Evolutionary conservation across 2,113 vertebrate species (phyloP).

Genomic region (Telmatochromis brachygnathus): DNA sequence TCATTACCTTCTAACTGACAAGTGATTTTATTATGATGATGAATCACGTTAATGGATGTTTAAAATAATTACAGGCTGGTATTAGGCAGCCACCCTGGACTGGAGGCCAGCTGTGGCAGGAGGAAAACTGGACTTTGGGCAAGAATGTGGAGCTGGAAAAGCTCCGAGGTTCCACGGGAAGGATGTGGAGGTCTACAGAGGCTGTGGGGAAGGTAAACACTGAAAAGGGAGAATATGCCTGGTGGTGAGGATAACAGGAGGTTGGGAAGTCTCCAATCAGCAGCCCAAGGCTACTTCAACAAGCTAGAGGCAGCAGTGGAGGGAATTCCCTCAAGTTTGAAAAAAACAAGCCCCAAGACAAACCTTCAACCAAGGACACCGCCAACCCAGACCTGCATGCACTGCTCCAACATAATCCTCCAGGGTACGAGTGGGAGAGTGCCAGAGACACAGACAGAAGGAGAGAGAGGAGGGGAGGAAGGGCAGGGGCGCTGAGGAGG

Average conservation of each 20-base stretch:
- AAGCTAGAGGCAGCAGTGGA: not conserved
- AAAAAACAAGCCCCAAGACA: conserved; percentile 4
- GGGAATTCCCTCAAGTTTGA: conserved; percentile 13
- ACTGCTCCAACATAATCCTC: not conserved
- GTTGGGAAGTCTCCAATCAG: not conserved
- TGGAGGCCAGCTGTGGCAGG: not conserved
- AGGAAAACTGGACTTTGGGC: not conserved
- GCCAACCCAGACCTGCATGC: not conserved
- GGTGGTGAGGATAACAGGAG: not conserved
- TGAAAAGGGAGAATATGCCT: not conserved
- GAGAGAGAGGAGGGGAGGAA: not conserved
- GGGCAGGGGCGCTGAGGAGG: not conserved
- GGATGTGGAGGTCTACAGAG: not conserved
- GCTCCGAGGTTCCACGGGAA: not conserved
- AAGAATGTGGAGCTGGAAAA: not conserved
- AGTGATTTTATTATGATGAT: conserved; percentile 32
- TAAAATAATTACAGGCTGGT: not conserved
- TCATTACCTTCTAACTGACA: conserved; percentile 38
- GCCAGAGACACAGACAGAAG: not conserved
- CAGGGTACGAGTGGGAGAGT: conserved; percentile 2
- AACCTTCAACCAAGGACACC: conserved; percentile 43
- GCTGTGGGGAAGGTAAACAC: not conserved
- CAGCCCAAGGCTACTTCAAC: not conserved
- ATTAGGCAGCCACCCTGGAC: not conserved
- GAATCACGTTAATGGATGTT: conserved; percentile 44